phyloP scores from a whole-genome alignment of 1,140 invertebrate species.

The Solenopsis invicta region DNA sequence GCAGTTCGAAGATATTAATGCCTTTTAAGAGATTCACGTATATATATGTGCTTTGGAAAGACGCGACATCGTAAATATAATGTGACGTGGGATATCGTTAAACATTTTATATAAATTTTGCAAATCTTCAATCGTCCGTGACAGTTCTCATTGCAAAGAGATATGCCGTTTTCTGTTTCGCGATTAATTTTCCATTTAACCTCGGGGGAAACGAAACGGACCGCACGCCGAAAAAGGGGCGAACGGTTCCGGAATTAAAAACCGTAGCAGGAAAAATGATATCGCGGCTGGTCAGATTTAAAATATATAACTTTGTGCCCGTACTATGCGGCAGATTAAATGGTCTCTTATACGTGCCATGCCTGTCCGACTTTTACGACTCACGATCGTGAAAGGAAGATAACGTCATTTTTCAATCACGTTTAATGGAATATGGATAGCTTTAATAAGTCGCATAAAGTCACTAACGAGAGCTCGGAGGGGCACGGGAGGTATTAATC shows the following conservation, averaged over 20 bases:
- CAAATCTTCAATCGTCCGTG: not conserved
- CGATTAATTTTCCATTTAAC: slow-evolving; percentile 3
- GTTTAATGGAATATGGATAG: slow-evolving; percentile 66
- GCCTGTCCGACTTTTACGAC: not conserved
- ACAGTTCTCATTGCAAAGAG: not conserved
- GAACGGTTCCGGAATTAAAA: not conserved
- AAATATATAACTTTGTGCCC: slow-evolving; percentile 3
- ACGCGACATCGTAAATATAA: not conserved
- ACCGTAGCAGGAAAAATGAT: not conserved
- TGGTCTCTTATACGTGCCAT: not conserved
- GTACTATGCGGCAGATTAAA: not conserved
- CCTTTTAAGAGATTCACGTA: not conserved
- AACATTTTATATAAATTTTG: not conserved
- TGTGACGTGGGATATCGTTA: not conserved
- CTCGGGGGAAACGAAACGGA: not conserved
- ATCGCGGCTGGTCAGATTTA: not conserved
- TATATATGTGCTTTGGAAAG: not conserved
- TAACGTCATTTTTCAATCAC: slow-evolving; percentile 14
- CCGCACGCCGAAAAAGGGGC: not conserved
- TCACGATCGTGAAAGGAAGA: not conserved
- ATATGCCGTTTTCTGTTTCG: not conserved
- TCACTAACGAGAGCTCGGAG: not conserved
- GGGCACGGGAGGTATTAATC: not conserved
- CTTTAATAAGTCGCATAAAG: slow-evolving; percentile 10
- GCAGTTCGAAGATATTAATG: not conserved